A percentile compares a stretch with the other conserved stretches of the same genome.
Conservation (phyloP, 2,888 invertebrate genomes). For the Trileptium ribeirensis region DNA sequence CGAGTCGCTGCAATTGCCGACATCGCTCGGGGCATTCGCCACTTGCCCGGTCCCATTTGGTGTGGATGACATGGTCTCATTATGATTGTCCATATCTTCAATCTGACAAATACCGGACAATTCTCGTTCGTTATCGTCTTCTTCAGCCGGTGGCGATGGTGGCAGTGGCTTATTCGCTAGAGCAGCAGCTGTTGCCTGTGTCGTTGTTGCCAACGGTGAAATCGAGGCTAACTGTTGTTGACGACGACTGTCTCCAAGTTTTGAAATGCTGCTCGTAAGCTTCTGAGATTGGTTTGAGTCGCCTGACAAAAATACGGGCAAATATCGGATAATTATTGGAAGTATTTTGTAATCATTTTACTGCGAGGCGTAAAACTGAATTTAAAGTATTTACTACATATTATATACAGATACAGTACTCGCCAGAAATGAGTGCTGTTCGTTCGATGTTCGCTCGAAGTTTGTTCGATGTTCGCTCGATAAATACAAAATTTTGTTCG, state of each 20-base stretch:
- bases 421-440: no score
- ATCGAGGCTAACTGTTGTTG: neutral
- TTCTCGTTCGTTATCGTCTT: neutral
- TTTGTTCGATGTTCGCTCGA: no score
- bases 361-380: no score
- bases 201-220: neutral
- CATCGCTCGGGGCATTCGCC: neutral
- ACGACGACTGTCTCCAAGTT: neutral
- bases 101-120: neutral
- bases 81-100: neutral
- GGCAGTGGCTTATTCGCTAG: neutral
- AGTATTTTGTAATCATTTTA: no score
- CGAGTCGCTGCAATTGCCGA: neutral
- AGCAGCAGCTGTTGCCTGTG: neutral
- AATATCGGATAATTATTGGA: no score
- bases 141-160: neutral
- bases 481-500: no score
- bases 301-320: no score
- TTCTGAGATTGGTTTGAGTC: no score
- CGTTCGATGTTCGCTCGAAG: no score
- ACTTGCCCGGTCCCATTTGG: no score
- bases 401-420: no score
- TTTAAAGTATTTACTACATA: no score
- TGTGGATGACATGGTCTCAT: neutral
- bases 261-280: neutral